Evolutionary conservation across 2,113 vertebrate genomes (phyloP).

Genomic region (Centrocercus urophasianus): DNA sequence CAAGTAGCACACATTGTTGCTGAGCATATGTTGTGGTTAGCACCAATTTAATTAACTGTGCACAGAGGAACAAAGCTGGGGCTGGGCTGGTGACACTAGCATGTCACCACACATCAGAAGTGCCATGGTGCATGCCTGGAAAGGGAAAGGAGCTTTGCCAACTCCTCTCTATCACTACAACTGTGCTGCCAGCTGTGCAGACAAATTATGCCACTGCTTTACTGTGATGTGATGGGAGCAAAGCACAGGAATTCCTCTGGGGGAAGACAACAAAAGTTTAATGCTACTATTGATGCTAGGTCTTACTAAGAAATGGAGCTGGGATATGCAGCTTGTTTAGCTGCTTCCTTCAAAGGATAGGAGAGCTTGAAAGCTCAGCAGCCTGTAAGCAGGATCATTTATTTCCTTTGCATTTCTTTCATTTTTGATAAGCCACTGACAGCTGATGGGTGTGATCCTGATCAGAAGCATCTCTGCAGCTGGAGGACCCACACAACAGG

Average conservation of each 20-base stretch:
- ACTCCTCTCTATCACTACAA: neutral
- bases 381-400: neutral
- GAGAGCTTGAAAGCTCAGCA: neutral
- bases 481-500: neutral
- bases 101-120: neutral
- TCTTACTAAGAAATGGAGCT: neutral
- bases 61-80: neutral
- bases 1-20: neutral
- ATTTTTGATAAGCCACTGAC: neutral
- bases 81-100: neutral
- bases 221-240: neutral
- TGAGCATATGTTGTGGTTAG: neutral
- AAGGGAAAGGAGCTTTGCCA: neutral
- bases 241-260: neutral
- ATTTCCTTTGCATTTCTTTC: neutral
- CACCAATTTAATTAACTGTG: neutral
- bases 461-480: neutral
- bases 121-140: neutral
- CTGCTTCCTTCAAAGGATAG: neutral
- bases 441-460: neutral
- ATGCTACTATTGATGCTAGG: neutral
- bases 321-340: neutral
- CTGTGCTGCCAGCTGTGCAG: neutral
- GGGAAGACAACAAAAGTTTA: neutral
- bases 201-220: neutral